These are phyloP conservation scores for Notarius lentiginosus DNA, from an alignment of 2,113 vertebrate genomes.

Conservation along the genomic window DNA sequence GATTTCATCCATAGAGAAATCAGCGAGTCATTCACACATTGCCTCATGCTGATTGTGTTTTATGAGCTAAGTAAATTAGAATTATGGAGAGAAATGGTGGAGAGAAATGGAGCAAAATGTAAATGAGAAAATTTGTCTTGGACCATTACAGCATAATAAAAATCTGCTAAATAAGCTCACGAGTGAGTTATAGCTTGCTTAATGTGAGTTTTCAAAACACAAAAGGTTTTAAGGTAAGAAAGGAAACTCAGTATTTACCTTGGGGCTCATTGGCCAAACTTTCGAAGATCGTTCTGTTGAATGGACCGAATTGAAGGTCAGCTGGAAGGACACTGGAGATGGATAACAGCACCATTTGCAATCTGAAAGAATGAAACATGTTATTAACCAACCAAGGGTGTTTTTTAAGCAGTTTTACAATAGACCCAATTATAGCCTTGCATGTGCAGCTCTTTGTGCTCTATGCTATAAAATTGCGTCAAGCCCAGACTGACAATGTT, in stretches of 20 bases:
- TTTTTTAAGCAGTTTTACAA: neutral
- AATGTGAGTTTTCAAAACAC: neutral
- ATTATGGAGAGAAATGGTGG: conserved; percentile 31
- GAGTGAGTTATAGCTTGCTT: neutral
- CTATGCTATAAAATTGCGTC: conserved; percentile 19
- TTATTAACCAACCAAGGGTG: conserved; percentile 25
- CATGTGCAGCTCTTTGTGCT: conserved; percentile 5
- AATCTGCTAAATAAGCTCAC: neutral
- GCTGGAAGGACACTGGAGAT: conserved; percentile 59
- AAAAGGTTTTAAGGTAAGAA: conserved; percentile 8
- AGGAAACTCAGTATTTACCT: conserved; percentile 61
- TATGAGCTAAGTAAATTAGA: conserved; percentile 35
- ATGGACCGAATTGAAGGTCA: conserved; percentile 56
- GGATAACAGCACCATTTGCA: conserved; percentile 58
- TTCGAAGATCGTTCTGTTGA: conserved; percentile 59
- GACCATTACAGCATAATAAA: conserved; percentile 18
- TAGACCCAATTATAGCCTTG: conserved; percentile 30
- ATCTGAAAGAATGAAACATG: conserved; percentile 52
- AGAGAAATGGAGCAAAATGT: conserved; percentile 30
- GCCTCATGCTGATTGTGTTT: conserved; percentile 14
- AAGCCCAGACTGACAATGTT: conserved; percentile 22
- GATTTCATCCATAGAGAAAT: conserved; percentile 23
- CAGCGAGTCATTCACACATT: conserved; percentile 13
- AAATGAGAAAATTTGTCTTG: conserved; percentile 16
- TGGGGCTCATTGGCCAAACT: conserved; percentile 60